These are phyloP conservation scores for Tautogolabrus adspersus DNA, from an alignment of 2,113 vertebrate genomes.

Conservation along the genomic window DNA sequence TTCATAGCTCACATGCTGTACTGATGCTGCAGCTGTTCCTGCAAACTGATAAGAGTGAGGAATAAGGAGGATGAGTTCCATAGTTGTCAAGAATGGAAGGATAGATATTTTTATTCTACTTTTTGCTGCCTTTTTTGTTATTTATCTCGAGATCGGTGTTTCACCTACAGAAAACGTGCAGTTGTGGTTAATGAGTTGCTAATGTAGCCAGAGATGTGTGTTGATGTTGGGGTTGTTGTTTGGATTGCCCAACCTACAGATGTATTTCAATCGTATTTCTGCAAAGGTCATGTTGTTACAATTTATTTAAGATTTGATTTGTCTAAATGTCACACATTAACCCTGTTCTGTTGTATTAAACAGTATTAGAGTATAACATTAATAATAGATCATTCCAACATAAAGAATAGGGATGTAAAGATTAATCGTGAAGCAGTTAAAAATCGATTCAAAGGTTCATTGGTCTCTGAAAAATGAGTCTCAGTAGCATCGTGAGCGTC, in stretches of 20 bases:
- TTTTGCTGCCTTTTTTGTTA: not conserved
- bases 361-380: not conserved
- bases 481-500: too few relatives aligned
- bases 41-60: not conserved
- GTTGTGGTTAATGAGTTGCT: not conserved
- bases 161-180: not conserved
- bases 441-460: too few relatives aligned
- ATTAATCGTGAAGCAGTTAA: too few relatives aligned
- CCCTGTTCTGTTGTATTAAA: conserved; percentile 15
- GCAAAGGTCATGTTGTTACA: conserved; percentile 34
- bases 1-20: not conserved
- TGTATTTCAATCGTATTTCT: conserved; percentile 15
- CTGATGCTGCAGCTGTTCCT: not conserved
- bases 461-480: too few relatives aligned
- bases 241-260: conserved; percentile 14
- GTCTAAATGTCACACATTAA: conserved; percentile 48
- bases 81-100: not conserved
- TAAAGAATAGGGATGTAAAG: too few relatives aligned
- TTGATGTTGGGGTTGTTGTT: conserved; percentile 3
- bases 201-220: not conserved
- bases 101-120: not conserved
- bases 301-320: conserved; percentile 35
- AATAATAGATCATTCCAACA: not conserved
- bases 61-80: not conserved
- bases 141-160: not conserved